Base-by-base conservation (phyloP, 1,140 invertebrate species). In the Heliconius nattereri region DNA sequence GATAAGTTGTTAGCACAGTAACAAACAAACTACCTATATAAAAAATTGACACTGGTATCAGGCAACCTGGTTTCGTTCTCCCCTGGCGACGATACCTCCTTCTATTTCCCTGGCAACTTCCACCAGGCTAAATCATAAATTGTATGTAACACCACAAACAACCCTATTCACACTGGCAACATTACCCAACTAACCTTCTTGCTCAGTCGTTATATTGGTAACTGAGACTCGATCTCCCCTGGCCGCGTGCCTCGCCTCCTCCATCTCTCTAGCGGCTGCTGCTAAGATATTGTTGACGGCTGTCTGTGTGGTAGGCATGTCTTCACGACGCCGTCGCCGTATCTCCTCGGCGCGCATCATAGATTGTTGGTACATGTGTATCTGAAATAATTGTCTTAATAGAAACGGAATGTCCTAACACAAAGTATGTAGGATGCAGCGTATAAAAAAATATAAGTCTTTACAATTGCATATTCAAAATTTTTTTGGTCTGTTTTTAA, bases 361-460 rank as follows among this genome's bases (percentile, higher is more conserved):
- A 1, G 94, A 94, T 76, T 95, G 94, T 79, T 95, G 94, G 85
- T 95, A 95, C 90, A 95, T 90, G 86, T 95, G 94, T 72, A 95
- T 95, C 90, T 95, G 85, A 49, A 78, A 81, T 2, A 76, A 20
- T 26, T 45, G 13, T 45, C 40, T 45, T 16, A 5, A 45, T 40
- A 11, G 11, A 8, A 13, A 40, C 40, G 3, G 3, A 40, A 9
- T 40, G 37, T 11, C 9, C 2, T 40, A 40, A 40, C 37, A 40
- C 37, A 9, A 0, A 9, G 37, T 40, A 40, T 40, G 37, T 1
- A 37, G 37, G 8, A 37, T 37, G 9, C 37, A 37, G 9, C 37
- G 37, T 37, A 37, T 37, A 37, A 37, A 45, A 45, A 40, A 9
- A 9, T 40, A 40, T 40, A 1, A 45, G 11, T 13, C 11, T 40